Base-by-base conservation (phyloP, 1,140 invertebrate genomes). In the Heliconius melpomene region DNA sequence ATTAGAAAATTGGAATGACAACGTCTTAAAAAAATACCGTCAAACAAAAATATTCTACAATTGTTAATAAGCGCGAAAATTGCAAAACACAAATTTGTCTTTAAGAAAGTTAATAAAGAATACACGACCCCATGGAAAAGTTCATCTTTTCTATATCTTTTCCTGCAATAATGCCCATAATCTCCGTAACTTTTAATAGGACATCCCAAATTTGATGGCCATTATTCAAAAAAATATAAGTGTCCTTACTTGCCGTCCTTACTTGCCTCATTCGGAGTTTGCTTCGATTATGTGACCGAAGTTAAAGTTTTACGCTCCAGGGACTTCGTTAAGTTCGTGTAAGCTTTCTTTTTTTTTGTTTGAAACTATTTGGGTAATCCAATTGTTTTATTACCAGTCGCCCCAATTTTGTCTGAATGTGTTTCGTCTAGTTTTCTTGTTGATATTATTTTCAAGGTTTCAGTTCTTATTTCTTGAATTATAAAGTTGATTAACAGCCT, bases 111-210 rank as follows among this genome's bases (percentile, higher is more conserved):
- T 74, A 20, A n/a, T 74, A 80, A 86, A 83, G 84, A 88, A 88
- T 87, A 90, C 87, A 86, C 87, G 78, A 83, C 87, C 89, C 88
- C 90, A 91, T 87, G 84, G 84, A 85, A 89, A 91, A 91, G 86
- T 92, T 90, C 82, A 86, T 88, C 85, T 86, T 84, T 89, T 86
- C 85, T 91, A 90, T 81, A 86, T 88, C 85, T 86, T 84, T 89
- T 85, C 85, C 79, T 76, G 88, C 82, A 89, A 90, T 91, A 92
- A 93, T 91, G 87, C 85, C 84, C 89, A 93, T 92, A 93, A 93
- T 93, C 90, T 91, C 91, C 84, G 86, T 86, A 93, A 93, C 90
- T 93, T 93, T 93, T 93, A 93, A 93, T 93, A 92, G 91, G 90
- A 88, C 90, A 86, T 16, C 86, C 88, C 88, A 82, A 90, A 91